Percentiles rank a stretch among this genome's conserved stretches.
These are phyloP conservation scores for Acleris sparsana DNA, from an alignment of 2,888 invertebrate species.

Conservation along the genomic window DNA sequence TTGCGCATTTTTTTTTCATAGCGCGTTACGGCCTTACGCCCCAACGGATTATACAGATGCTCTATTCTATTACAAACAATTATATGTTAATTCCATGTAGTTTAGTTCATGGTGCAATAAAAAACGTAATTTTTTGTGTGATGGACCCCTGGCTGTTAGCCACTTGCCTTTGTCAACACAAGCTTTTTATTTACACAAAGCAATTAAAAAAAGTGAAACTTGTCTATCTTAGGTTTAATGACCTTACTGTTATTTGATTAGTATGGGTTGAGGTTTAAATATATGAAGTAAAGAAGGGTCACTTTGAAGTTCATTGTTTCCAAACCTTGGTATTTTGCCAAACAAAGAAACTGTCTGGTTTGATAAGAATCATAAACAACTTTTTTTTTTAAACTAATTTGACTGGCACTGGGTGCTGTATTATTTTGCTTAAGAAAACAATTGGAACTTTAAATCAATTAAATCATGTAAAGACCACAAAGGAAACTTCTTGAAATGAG, in stretches of 20 bases:
- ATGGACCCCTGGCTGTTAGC: slow-evolving; percentile 15
- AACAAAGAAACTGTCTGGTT: slow-evolving; percentile 38
- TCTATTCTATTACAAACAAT: slow-evolving; percentile 34
- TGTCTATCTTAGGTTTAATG: slow-evolving; percentile 30
- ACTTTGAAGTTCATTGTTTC: slow-evolving; percentile 47
- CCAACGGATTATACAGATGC: slow-evolving; percentile 29
- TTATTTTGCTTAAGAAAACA: too few relatives aligned
- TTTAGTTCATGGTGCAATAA: slow-evolving; percentile 11
- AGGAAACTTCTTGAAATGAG: too few relatives aligned
- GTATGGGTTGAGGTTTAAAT: slow-evolving; percentile 21
- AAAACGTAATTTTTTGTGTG: slow-evolving; percentile 4
- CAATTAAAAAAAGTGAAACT: slow-evolving; percentile 20
- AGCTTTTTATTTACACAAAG: slow-evolving; percentile 21
- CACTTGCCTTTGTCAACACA: slow-evolving; percentile 25
- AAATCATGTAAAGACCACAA: too few relatives aligned
- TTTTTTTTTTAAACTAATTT: not conserved
- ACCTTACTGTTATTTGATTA: slow-evolving; percentile 31
- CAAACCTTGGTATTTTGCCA: slow-evolving; percentile 58
- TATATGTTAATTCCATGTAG: slow-evolving; percentile 27
- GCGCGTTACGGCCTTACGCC: slow-evolving; percentile 55
- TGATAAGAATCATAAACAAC: slow-evolving; percentile 22
- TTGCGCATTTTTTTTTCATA: slow-evolving; percentile 74
- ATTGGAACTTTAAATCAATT: too few relatives aligned
- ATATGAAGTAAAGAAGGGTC: slow-evolving; percentile 39
- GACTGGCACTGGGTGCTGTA: too few relatives aligned